These are phyloP conservation scores for Sebastes iracundus DNA, from an alignment of 2,797 vertebrate genomes.

Conservation along the genomic window DNA sequence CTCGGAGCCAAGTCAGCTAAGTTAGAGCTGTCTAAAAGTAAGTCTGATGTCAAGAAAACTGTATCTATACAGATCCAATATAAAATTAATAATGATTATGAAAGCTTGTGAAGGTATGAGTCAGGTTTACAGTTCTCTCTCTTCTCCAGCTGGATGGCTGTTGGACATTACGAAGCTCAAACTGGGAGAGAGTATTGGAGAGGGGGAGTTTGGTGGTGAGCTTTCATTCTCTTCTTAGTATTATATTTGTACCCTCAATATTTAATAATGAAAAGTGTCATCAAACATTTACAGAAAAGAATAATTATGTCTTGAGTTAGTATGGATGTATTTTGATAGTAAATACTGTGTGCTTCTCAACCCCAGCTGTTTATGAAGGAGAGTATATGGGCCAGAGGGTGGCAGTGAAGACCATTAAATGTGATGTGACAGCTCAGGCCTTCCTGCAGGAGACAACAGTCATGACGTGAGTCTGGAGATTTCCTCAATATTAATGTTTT, in stretches of 20 bases:
- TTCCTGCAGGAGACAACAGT: constrained; percentile 90
- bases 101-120: not conserved
- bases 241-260: not conserved
- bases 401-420: constrained; percentile 94
- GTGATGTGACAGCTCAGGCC: constrained; percentile 90
- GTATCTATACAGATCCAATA: not conserved
- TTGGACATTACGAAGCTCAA: constrained; percentile 87
- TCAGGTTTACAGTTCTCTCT: not conserved
- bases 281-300: not conserved
- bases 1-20: constrained; percentile 89
- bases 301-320: not conserved
- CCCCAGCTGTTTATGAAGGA: constrained; percentile 86
- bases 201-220: constrained; percentile 93
- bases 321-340: not conserved
- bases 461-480: constrained; percentile 88
- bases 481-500: not conserved
- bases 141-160: constrained; percentile 88
- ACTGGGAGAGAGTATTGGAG: constrained; percentile 86
- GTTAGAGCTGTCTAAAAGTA: constrained; percentile 90
- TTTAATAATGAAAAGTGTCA: not conserved
- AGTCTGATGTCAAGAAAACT: not conserved
- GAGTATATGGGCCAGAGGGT: constrained; percentile 91
- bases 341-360: not conserved
- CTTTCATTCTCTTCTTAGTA: not conserved
- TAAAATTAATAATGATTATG: not conserved